Base-by-base conservation (phyloP, 2,888 invertebrate genomes). In the Scaptomyza tumidula region DNA sequence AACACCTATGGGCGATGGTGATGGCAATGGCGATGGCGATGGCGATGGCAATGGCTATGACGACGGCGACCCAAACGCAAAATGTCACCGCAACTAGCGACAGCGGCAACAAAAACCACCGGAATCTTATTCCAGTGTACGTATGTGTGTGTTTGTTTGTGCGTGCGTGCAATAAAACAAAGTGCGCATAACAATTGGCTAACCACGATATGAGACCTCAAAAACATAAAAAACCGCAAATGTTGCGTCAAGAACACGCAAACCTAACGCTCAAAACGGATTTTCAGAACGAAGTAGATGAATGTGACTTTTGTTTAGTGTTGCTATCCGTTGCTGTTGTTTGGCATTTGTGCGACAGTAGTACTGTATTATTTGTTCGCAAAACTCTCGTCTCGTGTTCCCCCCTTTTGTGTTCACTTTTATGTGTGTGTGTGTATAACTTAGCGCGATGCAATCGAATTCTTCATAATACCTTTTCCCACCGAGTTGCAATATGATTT, bases 191-290 rank as follows among this genome's bases (percentile, higher is more conserved):
- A 83, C 83, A 86, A 85, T 86, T 82, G 86, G 80, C 80, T 68
- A 68, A 74, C 86, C 83, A 77, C 80, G 78, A 80, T 75, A 86
- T 80, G 71, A 75, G 86, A 86, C 80, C 83, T 83, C 83, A 76
- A 69, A 85, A 76, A 66, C 86, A 85, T 85, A 81, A 81, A 86
- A 83, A 86, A 80, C 80, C 86, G 69, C 86, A 81, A 81, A 81
- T 83, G 83, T 86, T 83, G 80, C 80, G 84, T 86, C 84, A 82
- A 74, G 80, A 80, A 77, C 86, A 82, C 84, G 84, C 83, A 80
- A 86, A 9, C 57, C 44, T 7, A 35, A 19, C 27, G 39, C 45
- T 52, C 35, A n/a, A 45, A 52, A 63, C 37, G 39, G 27, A 41
- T 43, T 52, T 48, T 19, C n/a, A 27, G 27, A 14, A n/a, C 19